phyloP scores from a whole-genome alignment of 2,888 invertebrate genomes.

The Drosophila fulvimacula region DNA sequence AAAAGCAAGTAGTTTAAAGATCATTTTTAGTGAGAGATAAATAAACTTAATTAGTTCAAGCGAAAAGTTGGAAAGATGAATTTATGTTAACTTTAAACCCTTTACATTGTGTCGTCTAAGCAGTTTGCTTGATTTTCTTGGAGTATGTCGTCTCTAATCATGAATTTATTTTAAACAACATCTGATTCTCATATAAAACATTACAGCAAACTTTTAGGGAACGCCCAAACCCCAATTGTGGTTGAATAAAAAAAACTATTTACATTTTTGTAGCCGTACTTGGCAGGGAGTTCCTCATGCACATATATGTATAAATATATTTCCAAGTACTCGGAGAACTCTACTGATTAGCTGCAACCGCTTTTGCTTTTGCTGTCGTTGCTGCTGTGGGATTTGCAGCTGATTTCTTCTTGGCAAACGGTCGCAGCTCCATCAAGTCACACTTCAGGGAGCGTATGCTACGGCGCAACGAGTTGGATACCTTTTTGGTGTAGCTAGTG shows the following conservation, averaged over 20 bases:
- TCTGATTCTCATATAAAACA: not conserved
- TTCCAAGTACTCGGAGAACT: not conserved
- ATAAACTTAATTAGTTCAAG: not conserved
- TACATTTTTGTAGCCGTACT: slow-evolving; percentile 3
- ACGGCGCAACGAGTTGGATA: slow-evolving; percentile 78
- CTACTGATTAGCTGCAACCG: not conserved
- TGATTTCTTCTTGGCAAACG: slow-evolving; percentile 71
- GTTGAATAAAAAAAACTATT: slow-evolving; percentile 2
- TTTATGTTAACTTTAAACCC: not conserved
- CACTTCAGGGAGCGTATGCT: slow-evolving; percentile 82
- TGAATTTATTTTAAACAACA: not conserved
- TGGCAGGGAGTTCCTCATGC: not conserved
- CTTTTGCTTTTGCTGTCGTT: not conserved
- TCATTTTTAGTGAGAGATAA: not conserved
- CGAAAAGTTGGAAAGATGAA: not conserved
- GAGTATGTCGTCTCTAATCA: slow-evolving; percentile 18
- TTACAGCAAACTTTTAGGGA: not conserved
- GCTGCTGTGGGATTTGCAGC: not conserved
- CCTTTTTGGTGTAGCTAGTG: slow-evolving; percentile 80
- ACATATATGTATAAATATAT: slow-evolving; percentile 1
- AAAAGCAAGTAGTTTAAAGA: not conserved
- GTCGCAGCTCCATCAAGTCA: slow-evolving; percentile 79
- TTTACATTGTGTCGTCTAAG: not conserved
- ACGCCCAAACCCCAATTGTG: not conserved
- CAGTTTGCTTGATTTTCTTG: not conserved